Base-by-base conservation (phyloP, 2,797 vertebrate genomes). In the Chelonia mydas region DNA sequence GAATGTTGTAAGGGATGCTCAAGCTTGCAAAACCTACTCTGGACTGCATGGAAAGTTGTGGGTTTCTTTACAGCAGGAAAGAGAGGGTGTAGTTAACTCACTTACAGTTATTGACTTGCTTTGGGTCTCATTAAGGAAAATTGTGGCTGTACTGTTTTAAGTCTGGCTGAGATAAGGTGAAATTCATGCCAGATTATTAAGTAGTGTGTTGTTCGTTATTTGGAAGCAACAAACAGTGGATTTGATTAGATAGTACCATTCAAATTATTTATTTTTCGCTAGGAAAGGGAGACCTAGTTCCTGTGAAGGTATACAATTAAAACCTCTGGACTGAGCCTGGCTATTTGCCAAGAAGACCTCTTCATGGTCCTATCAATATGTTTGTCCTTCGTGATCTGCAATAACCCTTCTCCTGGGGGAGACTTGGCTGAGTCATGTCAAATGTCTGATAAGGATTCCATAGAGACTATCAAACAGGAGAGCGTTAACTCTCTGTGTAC, bases 161-260 rank as follows among this genome's bases (percentile, higher is more conserved):
- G 65, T 86, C 57, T 49, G 86, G 84, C 65, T 49, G 88, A 84
- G 47, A 80, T 83, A 81, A 88, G 74, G 78, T 50, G 86, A 25
- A 23, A 86, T 84, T 86, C 80, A 79, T 51, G 78, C 77, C n/a
- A 84, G n/a, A 25, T 83, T 94, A 49, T 55, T 88, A n/a, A 31
- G 81, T 23, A 25, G 37, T 8, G 31, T 54, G 19, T 15, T 49
- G 33, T 59, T 50, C 23, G 37, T 72, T 74, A 74, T 92, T 87
- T 85, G 53, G 21, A 83, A 50, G 81, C 31, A 0, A 0, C 17
- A 1, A 28, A 16, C 4, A 8, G 41, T 72, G 49, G 65, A 49
- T 54, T 59, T 87, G 79, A 84, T 55, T 88, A 55, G 25, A 54
- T 88, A 23, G 3, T 83, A 53, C 33, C 74, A 31, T 83, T 11